phyloP scores from a whole-genome alignment of 2,797 vertebrate genomes.

The Gymnoscopelus microlampas region DNA sequence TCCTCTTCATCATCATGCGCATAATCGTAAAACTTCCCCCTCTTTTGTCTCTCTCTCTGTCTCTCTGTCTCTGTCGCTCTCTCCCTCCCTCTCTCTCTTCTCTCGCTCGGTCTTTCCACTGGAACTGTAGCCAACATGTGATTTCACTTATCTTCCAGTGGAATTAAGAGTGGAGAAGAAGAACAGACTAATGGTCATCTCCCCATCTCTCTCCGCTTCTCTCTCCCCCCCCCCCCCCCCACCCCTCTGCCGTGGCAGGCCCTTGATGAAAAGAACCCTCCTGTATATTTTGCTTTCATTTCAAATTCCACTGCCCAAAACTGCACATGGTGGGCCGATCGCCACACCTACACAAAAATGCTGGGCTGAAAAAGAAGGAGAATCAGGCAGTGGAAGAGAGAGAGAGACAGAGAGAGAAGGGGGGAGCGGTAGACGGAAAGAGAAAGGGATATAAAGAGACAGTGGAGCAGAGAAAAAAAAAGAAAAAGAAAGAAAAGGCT shows the following conservation, averaged over 20 bases:
- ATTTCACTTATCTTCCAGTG: constrained; percentile 79
- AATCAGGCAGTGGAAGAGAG: constrained; percentile 19
- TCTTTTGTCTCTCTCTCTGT: constrained; percentile 22
- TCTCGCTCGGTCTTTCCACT: constrained; percentile 40
- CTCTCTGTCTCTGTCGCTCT: constrained; percentile 29
- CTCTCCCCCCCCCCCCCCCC: constrained; percentile 52
- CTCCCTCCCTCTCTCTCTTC: constrained; percentile 28
- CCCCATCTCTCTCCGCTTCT: constrained; percentile 35
- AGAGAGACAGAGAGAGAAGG: constrained; percentile 28
- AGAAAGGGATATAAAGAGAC: constrained; percentile 20
- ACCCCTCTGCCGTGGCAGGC: constrained; percentile 63
- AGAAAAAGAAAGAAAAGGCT: constrained; percentile 11
- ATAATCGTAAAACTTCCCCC: constrained; percentile 36
- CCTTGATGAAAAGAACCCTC: constrained; percentile 74
- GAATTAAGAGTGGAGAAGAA: constrained; percentile 72
- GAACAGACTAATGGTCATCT: constrained; percentile 76
- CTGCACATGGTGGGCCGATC: constrained; percentile 73
- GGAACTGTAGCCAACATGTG: constrained; percentile 74
- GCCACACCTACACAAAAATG: constrained; percentile 77
- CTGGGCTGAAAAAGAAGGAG: constrained; percentile 59
- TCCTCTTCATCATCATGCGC: constrained; percentile 10
- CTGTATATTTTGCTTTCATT: constrained; percentile 78
- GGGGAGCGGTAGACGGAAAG: constrained; percentile 11
- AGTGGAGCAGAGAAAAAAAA: constrained; percentile 28
- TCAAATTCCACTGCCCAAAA: constrained; percentile 71